phyloP scores from a whole-genome alignment of 2,113 vertebrate species.

The Nycticebus coucang region DNA sequence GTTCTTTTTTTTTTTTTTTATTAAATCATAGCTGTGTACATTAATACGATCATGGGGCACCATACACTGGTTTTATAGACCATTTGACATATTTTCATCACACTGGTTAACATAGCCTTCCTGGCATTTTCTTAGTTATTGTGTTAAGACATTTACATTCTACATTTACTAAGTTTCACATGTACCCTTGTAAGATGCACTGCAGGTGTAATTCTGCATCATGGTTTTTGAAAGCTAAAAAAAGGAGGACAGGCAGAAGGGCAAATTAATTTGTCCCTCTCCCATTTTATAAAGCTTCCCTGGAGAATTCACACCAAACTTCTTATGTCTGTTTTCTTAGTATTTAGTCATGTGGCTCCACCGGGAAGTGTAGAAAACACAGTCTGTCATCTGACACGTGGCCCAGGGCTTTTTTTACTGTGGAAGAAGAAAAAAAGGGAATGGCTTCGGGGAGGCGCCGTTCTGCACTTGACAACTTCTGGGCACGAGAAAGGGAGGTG shows the following conservation, averaged over 20 bases:
- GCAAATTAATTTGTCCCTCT: background rate
- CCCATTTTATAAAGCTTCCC: background rate
- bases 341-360: background rate
- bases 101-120: too few species aligned
- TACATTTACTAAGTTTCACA: too few species aligned
- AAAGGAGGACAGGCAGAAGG: background rate
- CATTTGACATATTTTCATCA: too few species aligned
- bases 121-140: too few species aligned
- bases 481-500: background rate
- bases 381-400: background rate
- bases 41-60: too few species aligned
- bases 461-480: background rate
- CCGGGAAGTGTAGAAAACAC: background rate
- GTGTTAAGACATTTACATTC: too few species aligned
- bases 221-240: background rate
- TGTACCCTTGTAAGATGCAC: too few species aligned
- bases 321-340: background rate
- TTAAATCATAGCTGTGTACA: too few species aligned
- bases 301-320: background rate
- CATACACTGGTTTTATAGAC: too few species aligned
- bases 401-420: background rate
- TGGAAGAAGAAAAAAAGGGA: background rate
- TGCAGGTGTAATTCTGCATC: background rate
- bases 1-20: background rate
- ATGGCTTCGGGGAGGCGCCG: accelerated